Evolutionary conservation across 2,888 invertebrate species (phyloP), one percentile per base, ranked within the genome.

Genomic region (Sarcophaga caerulescens): DNA sequence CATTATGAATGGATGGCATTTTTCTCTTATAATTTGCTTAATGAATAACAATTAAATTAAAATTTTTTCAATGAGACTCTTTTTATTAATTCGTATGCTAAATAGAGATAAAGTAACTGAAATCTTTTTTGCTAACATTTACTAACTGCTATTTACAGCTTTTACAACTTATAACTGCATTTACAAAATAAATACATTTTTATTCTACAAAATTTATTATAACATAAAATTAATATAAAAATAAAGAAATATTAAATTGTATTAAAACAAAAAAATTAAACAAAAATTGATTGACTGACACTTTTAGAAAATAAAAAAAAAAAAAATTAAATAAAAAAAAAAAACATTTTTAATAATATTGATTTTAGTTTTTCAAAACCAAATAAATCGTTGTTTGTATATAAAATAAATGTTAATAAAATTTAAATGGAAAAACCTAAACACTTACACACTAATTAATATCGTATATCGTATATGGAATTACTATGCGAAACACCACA

Each of bases 231-330:
- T n/a, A 23, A n/a, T 5, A n/a, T n/a, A 12, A 63, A 57, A 25
- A 66, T 17, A 45, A 4, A 45, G 17, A 2, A 57, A 65, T 65
- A 65, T 63, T 71, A 68, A 68, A 25, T 68, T 57, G 19, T 60
- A 23, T 21, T 66, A 79, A 80, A 57, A 14, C 45, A 77, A 70
- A 79, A 73, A 17, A 44, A 62, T 19, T 23, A 78, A 83, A 77
- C 87, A 87, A 87, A 87, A 89, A 90, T 92, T 93, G 93, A 92
- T 90, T 93, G 93, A 93, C 93, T 92, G 93, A 93, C 93, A 93
- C 93, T 93, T 90, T 80, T 45, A 57, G 25, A 74, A 69, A 79
- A 71, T 11, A 25, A 21, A 21, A 3, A 1, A 35, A 62, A 44
- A 14, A 35, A 66, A 35, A 25, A n/a, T n/a, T n/a, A n/a, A n/a